A percentile compares a stretch with the other conserved stretches of the same genome.
Conservation (phyloP, 2,888 invertebrate genomes). For the Mylabris sibirica region DNA sequence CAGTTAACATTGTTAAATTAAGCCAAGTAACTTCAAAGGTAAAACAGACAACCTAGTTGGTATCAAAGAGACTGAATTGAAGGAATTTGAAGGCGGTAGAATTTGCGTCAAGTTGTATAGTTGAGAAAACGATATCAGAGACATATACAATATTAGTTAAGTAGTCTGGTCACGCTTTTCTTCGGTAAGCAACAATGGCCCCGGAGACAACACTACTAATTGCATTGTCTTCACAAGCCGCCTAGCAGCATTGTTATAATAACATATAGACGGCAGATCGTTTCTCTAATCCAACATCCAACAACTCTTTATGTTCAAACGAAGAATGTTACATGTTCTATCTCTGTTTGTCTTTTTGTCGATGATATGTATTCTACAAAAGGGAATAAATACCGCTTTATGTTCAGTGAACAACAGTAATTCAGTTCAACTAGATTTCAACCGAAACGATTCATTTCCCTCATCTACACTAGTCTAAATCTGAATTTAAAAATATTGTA, state of each 20-base stretch:
- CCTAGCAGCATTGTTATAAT: constrained; percentile 46
- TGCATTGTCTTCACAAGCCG: constrained; percentile 55
- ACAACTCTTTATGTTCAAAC: constrained; percentile 35
- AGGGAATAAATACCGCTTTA: background rate
- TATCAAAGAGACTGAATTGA: constrained; percentile 45
- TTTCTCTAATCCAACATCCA: constrained; percentile 47
- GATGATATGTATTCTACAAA: constrained; percentile 12
- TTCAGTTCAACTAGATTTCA: constrained; percentile 40
- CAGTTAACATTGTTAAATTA: constrained; percentile 58
- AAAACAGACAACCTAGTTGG: constrained; percentile 46
- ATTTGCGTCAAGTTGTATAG: constrained; percentile 21
- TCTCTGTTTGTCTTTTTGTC: too few relatives aligned
- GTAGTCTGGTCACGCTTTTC: constrained; percentile 56
- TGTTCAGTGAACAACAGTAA: constrained; percentile 27
- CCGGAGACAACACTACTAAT: constrained; percentile 60
- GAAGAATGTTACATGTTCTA: constrained; percentile 26
- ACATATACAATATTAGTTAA: constrained; percentile 33
- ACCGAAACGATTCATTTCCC: constrained; percentile 38
- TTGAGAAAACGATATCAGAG: constrained; percentile 24
- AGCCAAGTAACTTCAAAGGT: constrained; percentile 58
- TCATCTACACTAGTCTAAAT: background rate
- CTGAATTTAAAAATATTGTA: background rate
- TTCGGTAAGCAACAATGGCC: constrained; percentile 60
- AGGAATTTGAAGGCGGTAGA: constrained; percentile 17
- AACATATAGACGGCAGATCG: constrained; percentile 46